phyloP scores from a whole-genome alignment of 2,888 invertebrate species.

The Drosophila pseudotalamancana region DNA sequence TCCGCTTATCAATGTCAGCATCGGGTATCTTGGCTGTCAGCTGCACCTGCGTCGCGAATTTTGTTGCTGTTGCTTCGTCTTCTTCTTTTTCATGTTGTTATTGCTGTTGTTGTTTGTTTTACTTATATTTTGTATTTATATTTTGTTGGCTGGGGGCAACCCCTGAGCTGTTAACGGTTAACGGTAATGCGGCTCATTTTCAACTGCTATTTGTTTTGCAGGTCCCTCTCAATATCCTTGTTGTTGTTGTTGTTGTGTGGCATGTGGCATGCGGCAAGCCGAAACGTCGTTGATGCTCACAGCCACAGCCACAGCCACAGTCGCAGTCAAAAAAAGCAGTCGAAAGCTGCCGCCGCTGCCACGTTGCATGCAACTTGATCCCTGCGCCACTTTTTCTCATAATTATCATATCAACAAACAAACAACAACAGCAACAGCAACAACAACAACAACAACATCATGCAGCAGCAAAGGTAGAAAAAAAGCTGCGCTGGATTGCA shows the following conservation, averaged over 20 bases:
- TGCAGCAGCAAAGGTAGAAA: neutral
- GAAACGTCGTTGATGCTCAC: constrained; percentile 20
- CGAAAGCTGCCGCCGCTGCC: neutral
- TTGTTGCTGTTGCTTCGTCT: too few relatives aligned
- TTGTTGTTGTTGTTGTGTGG: constrained; percentile 4
- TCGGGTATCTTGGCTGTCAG: constrained; percentile 48
- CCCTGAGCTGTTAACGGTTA: constrained; percentile 64
- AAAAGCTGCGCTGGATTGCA: constrained; percentile 21
- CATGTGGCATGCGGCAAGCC: constrained; percentile 9
- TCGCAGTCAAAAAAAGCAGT: neutral
- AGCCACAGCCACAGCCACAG: neutral
- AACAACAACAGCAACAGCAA: constrained; percentile 2
- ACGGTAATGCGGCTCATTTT: constrained; percentile 64
- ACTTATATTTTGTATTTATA: constrained; percentile 12
- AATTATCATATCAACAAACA: constrained; percentile 63
- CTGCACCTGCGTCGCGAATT: constrained; percentile 59
- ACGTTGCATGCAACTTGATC: constrained; percentile 52
- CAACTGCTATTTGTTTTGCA: constrained; percentile 52
- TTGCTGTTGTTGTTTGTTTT: constrained; percentile 8
- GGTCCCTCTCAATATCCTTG: neutral
- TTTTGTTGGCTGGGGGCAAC: constrained; percentile 19
- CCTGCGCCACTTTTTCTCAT: constrained; percentile 50
- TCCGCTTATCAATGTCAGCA: constrained; percentile 41
- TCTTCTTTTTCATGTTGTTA: too few relatives aligned
- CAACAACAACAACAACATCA: neutral